A percentile compares a stretch with the other conserved stretches of the same genome.
Evolutionary conservation across 2,113 vertebrate species (phyloP).

Genomic region (Benitochromis conjunctus): DNA sequence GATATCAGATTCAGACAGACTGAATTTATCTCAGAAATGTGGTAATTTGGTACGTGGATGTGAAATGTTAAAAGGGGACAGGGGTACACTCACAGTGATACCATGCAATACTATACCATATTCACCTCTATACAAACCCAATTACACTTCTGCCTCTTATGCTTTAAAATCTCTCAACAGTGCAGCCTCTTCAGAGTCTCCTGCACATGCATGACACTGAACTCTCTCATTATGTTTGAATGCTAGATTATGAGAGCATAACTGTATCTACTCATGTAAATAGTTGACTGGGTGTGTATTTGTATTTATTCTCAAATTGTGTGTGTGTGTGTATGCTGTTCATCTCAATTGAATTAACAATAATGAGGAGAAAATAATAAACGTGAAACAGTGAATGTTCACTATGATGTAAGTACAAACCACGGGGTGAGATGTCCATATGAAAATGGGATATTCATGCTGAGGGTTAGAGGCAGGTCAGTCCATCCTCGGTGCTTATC

Average conservation of each 20-base stretch:
- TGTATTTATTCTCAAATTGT: conserved; percentile 70
- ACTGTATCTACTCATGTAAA: conserved; percentile 45
- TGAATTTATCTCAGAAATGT: not conserved
- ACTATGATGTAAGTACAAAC: not conserved
- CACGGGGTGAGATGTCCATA: not conserved
- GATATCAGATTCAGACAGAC: not conserved
- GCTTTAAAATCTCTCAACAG: conserved; percentile 6
- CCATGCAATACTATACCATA: conserved; percentile 10
- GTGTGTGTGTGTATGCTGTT: conserved; percentile 42
- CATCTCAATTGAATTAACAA: conserved; percentile 12
- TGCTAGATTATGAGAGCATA: conserved; percentile 29
- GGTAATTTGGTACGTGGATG: not conserved
- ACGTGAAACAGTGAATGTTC: not conserved
- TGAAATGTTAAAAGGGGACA: not conserved
- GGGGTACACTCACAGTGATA: conserved; percentile 10
- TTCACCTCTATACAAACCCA: conserved; percentile 7
- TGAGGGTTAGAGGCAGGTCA: conserved; percentile 40
- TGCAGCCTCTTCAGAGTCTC: not conserved
- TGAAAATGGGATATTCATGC: conserved; percentile 14
- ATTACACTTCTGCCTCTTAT: conserved; percentile 2
- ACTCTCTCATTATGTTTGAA: conserved; percentile 19
- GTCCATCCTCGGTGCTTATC: conserved; percentile 51
- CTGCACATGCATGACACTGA: conserved; percentile 9
- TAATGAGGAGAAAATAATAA: conserved; percentile 55
- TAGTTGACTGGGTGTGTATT: conserved; percentile 45